These are phyloP conservation scores for Mamestra configurata DNA, from an alignment of 1,140 invertebrate genomes.

Conservation along the genomic window DNA sequence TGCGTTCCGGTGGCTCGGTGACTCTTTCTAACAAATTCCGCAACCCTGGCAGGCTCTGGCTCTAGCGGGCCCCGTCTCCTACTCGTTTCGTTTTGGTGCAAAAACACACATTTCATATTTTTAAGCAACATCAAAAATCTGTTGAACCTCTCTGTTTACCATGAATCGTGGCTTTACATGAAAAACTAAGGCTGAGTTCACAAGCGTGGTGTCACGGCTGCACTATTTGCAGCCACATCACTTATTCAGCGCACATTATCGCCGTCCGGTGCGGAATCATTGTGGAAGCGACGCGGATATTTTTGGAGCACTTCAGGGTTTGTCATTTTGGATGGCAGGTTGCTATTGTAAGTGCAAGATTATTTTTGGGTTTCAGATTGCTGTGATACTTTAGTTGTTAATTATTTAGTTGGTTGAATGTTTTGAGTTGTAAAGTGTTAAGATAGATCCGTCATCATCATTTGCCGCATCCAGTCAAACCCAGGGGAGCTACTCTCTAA, in stretches of 20 bases:
- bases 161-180: too few species aligned
- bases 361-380: neutral
- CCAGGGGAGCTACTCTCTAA: too few species aligned
- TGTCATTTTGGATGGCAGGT: constrained; percentile 24
- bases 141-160: too few species aligned
- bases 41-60: too few species aligned
- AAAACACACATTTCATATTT: too few species aligned
- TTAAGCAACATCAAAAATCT: neutral
- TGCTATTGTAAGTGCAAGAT: neutral
- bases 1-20: too few species aligned
- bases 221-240: constrained; percentile 53
- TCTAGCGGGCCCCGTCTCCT: too few species aligned
- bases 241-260: constrained; percentile 61
- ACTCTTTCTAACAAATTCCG: too few species aligned
- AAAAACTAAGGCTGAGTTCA: constrained; percentile 22
- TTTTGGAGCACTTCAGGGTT: constrained; percentile 23
- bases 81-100: too few species aligned
- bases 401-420: neutral
- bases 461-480: too few species aligned
- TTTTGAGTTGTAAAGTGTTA: neutral
- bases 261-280: constrained; percentile 31
- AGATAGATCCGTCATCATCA: neutral
- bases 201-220: neutral
- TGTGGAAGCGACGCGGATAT: constrained; percentile 7
- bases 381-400: neutral